Conservation (phyloP, 2,888 invertebrate genomes). For the Rambutsinella grinnellia region DNA sequence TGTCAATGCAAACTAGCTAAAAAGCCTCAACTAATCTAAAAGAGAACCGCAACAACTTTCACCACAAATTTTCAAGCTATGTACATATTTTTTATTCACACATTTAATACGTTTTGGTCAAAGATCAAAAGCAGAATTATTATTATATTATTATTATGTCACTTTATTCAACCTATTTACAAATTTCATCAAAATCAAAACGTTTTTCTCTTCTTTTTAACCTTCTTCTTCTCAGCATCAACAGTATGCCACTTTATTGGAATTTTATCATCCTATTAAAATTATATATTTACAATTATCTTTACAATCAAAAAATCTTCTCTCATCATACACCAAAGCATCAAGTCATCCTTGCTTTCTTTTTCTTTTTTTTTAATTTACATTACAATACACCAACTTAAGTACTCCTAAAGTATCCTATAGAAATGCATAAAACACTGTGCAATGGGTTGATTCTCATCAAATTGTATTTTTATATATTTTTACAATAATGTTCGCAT, state of each 20-base stretch:
- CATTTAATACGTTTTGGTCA: conserved; percentile 7
- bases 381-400: neutral
- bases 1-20: too few species aligned
- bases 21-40: too few species aligned
- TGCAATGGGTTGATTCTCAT: neutral
- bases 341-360: neutral
- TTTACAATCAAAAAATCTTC: neutral
- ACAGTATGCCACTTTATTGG: neutral
- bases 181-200: neutral
- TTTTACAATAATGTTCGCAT: conserved; percentile 15
- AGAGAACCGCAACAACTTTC: too few species aligned
- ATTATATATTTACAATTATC: neutral
- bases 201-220: too few species aligned
- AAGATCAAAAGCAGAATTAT: conserved; percentile 3
- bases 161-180: neutral
- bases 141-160: neutral
- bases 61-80: neutral
- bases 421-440: conserved; percentile 2
- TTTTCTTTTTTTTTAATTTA: too few species aligned
- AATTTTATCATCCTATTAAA: neutral
- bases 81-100: neutral
- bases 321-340: neutral
- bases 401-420: neutral
- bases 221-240: neutral
- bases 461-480: neutral